Base-by-base conservation (phyloP, 2,797 vertebrate genomes). In the Enteromius trimaculatus region DNA sequence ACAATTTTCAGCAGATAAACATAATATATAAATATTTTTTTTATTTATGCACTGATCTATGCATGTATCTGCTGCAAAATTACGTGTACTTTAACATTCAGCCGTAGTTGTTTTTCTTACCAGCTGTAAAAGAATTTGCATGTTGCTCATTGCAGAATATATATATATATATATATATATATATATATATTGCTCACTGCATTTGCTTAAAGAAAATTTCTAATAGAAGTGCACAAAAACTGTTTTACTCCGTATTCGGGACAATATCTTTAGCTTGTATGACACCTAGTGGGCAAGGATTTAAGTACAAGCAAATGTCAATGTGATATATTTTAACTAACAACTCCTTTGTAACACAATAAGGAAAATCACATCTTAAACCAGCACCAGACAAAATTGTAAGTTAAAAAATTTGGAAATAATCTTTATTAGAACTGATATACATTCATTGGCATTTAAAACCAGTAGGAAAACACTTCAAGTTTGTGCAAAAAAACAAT, bases 401-500 rank as follows among this genome's bases (percentile, higher is more conserved):
- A 75, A 31, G 4, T 62, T 21, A 62, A 34, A 34, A 13, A 14
- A 13, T 6, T 62, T 6, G 29, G 11, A 39, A 55, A 47, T 64
- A 31, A 47, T 6, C 42, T 78, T 78, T 78, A 78, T 78, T 42
- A 44, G n/a, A 26, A 42, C 37, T 7, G 4, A 62, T 62, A 44
- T 42, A 42, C 31, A 62, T 60, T 60, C 23, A 23, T 10, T 39
- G n/a, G 37, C 70, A 31, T 51, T 77, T 44, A 29, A 62, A 77
- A 44, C 4, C 34, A 74, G 3, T 74, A 76, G 51, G 21, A 58
- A 58, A 76, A 39, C 34, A 58, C 23, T 76, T 77, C 9, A 29
- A 70, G 77, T 55, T 42, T 70, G 47, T 55, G 65, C 65, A 80
- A 42, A 55, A 55, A 2, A 13, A 23, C 66, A 80, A 37, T 42